These are phyloP conservation scores for Pavo muticus DNA, from an alignment of 2,113 vertebrate genomes.

Conservation along the genomic window DNA sequence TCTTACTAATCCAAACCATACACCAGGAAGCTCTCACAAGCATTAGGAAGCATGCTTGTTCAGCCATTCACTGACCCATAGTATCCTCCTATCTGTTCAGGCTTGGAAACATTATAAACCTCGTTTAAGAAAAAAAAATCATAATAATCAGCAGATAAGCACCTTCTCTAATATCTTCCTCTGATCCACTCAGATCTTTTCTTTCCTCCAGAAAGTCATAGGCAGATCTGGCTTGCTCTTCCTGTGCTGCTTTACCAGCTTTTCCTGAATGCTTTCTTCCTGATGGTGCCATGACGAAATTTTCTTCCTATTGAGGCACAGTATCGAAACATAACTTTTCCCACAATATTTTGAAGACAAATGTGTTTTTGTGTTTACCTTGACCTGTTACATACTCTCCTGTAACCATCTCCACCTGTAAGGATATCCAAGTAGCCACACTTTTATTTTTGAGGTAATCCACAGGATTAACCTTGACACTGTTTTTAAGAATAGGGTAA, in stretches of 20 bases:
- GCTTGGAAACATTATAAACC: neutral
- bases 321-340: neutral
- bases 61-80: rapidly evolving
- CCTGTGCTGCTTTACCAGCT: constrained; percentile 54
- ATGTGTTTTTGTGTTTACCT: neutral
- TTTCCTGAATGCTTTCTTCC: constrained; percentile 75
- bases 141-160: neutral
- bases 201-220: constrained; percentile 68
- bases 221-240: constrained; percentile 43
- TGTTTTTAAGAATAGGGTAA: neutral
- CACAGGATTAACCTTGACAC: neutral
- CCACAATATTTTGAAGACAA: neutral
- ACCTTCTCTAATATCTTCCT: constrained; percentile 78
- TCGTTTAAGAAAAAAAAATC: neutral
- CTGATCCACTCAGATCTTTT: constrained; percentile 72
- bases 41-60: neutral
- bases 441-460: neutral
- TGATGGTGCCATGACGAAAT: constrained; percentile 65
- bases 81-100: neutral
- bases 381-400: neutral
- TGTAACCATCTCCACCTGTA: neutral
- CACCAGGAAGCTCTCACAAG: neutral
- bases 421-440: neutral
- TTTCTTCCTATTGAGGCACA: constrained; percentile 17
- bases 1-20: neutral